Conservation (phyloP, 64 coral and sea anemone species). For the Platygyra sinensis region DNA sequence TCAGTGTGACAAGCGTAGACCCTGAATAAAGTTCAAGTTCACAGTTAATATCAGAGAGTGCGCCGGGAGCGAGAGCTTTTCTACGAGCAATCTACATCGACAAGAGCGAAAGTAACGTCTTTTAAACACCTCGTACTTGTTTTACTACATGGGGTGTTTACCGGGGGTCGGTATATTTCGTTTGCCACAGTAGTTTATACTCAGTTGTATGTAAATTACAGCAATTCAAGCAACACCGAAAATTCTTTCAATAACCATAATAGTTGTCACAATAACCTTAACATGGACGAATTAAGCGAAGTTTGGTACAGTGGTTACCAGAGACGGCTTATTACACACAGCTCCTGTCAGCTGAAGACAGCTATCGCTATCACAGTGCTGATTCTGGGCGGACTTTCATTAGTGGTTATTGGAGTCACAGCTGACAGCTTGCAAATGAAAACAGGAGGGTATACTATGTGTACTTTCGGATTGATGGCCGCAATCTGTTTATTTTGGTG, state of each 20-base stretch:
- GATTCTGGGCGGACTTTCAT: not conserved
- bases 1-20: no score
- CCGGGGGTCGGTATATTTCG: no score
- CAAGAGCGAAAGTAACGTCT: no score
- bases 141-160: no score
- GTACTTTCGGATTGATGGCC: not conserved
- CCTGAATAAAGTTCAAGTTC: no score
- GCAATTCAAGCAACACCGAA: not conserved
- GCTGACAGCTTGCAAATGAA: conserved; percentile 18
- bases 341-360: not conserved
- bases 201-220: no score
- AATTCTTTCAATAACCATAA: not conserved
- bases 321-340: not conserved
- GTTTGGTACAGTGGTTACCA: conserved; percentile 29
- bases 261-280: not conserved
- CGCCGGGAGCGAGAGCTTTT: no score
- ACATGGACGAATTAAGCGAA: conserved; percentile 26
- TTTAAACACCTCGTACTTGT: no score
- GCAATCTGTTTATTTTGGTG: not conserved
- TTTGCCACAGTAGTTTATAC: no score
- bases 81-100: no score
- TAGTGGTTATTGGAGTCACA: not conserved
- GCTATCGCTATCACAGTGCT: not conserved
- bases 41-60: no score
- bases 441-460: conserved; percentile 30